Evolutionary conservation across 2,113 vertebrate genomes (phyloP).

Genomic region (Aphyosemion australe): DNA sequence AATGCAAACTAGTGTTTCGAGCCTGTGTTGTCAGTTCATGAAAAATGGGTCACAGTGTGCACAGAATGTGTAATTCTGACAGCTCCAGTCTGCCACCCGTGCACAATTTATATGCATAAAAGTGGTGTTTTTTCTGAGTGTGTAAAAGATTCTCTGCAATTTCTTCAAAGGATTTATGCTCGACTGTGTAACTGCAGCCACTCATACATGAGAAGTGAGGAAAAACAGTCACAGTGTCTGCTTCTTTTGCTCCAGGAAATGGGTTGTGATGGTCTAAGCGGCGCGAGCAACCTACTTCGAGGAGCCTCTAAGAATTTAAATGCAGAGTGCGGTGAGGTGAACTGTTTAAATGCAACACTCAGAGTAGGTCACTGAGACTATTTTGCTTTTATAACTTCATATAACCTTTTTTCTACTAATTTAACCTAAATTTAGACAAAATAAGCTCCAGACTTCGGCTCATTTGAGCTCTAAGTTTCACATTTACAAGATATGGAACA

Average conservation of each 20-base stretch:
- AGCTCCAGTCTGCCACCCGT: not conserved
- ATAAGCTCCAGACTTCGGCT: not conserved
- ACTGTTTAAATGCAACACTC: slow-evolving; percentile 28
- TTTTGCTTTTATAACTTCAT: slow-evolving; percentile 1
- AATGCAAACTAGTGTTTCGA: slow-evolving; percentile 42
- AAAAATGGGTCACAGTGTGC: slow-evolving; percentile 51
- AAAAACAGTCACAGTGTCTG: slow-evolving; percentile 10
- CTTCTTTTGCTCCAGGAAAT: slow-evolving; percentile 30
- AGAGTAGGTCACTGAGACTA: slow-evolving; percentile 26
- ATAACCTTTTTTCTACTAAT: not conserved
- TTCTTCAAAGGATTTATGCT: not conserved
- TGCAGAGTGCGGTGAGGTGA: slow-evolving; percentile 46
- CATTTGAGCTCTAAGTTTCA: not conserved
- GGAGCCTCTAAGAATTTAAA: slow-evolving; percentile 56
- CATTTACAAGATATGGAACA: too few relatives aligned
- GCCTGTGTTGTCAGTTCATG: slow-evolving; percentile 29
- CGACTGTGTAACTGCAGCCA: not conserved
- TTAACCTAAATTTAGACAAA: not conserved
- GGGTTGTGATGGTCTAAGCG: slow-evolving; percentile 28
- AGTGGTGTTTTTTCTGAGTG: not conserved
- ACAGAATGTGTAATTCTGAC: slow-evolving; percentile 6
- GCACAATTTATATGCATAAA: slow-evolving; percentile 22
- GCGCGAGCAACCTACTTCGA: slow-evolving; percentile 36
- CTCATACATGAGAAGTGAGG: slow-evolving; percentile 1
- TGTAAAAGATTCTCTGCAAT: not conserved